A percentile compares a stretch with the other conserved stretches of the same genome.
Evolutionary conservation across 2,888 invertebrate species (phyloP).

Genomic region (Tenodera sinensis): DNA sequence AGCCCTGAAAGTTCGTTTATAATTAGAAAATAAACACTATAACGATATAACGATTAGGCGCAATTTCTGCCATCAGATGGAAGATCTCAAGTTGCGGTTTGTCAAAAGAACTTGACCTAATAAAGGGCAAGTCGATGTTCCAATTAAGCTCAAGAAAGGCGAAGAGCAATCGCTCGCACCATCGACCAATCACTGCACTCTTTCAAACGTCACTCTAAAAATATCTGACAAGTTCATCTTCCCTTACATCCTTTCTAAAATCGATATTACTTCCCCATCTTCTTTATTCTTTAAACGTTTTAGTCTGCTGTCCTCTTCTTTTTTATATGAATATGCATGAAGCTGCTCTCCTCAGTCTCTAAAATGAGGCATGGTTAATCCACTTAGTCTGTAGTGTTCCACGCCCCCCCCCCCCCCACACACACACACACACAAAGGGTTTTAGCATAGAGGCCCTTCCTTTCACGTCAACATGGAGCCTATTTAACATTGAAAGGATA

Average conservation of each 20-base stretch:
- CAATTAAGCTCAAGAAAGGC: not conserved
- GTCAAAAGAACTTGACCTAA: not conserved
- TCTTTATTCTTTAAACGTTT: not conserved
- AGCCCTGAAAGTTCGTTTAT: no score
- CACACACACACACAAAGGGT: not conserved
- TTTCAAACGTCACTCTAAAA: not conserved
- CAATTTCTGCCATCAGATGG: no score
- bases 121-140: not conserved
- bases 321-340: constrained; percentile 1
- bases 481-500: no score
- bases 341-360: not conserved
- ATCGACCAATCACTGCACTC: not conserved
- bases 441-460: not conserved
- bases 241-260: not conserved
- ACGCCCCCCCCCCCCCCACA: no score
- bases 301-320: not conserved
- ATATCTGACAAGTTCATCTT: not conserved
- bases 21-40: no score
- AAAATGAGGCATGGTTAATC: not conserved
- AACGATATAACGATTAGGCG: no score
- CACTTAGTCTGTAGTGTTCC: not conserved
- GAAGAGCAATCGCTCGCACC: not conserved
- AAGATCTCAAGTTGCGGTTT: not conserved
- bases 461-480: not conserved
- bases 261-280: not conserved